These are phyloP conservation scores for Pipra filicauda DNA, from an alignment of 2,113 vertebrate species.

Conservation along the genomic window DNA sequence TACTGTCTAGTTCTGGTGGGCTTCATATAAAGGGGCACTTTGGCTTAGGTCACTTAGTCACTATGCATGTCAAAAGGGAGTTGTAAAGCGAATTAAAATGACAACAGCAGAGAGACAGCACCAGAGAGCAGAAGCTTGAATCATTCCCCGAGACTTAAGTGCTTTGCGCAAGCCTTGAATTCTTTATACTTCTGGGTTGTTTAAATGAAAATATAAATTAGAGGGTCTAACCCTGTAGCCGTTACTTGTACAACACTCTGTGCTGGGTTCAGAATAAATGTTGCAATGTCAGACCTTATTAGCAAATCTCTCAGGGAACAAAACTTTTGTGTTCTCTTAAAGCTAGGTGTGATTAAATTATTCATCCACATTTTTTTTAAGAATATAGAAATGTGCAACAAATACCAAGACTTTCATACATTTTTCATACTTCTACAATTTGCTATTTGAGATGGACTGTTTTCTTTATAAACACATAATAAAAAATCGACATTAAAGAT, in stretches of 20 bases:
- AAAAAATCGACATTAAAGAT: not conserved
- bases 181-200: not conserved
- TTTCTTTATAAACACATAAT: slow-evolving; percentile 18
- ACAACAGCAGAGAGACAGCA: not conserved
- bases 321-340: not conserved
- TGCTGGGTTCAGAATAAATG: not conserved
- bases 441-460: not conserved
- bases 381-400: not conserved
- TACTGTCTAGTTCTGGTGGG: not conserved
- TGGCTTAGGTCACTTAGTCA: not conserved
- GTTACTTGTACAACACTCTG: not conserved
- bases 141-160: not conserved
- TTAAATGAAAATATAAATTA: not conserved
- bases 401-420: not conserved
- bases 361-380: not conserved
- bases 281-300: not conserved
- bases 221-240: not conserved
- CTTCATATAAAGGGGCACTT: not conserved
- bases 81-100: not conserved
- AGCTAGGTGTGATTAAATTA: not conserved
- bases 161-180: not conserved
- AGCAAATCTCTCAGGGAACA: not conserved
- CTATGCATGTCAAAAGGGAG: not conserved
- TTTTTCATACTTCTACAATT: not conserved
- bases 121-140: not conserved